phyloP scores from a whole-genome alignment of 2,888 invertebrate genomes.

The Lasius platythorax region DNA sequence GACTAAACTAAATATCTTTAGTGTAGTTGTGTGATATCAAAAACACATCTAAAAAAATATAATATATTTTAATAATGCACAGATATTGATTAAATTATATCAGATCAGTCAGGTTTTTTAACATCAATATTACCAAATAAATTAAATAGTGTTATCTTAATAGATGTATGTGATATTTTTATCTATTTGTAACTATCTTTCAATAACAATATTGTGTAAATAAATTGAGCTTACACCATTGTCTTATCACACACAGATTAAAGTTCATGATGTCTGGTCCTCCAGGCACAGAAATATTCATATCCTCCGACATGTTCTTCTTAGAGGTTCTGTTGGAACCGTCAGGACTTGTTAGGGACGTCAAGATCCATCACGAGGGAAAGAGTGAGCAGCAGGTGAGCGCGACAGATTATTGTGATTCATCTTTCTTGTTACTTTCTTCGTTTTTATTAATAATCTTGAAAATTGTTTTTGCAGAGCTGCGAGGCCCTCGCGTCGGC shows the following conservation, averaged over 20 bases:
- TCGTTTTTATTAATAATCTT: conserved; percentile 61
- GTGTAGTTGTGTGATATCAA: too few species aligned
- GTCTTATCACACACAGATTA: conserved; percentile 87
- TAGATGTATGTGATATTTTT: not conserved
- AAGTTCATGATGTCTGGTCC: conserved; percentile 95
- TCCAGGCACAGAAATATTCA: conserved; percentile 93
- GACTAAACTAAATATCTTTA: too few species aligned
- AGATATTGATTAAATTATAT: not conserved
- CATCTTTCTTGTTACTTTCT: not conserved
- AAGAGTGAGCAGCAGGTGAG: conserved; percentile 88
- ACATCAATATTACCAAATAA: too few species aligned
- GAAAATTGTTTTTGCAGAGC: conserved; percentile 89
- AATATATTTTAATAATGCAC: not conserved
- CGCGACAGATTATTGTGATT: not conserved
- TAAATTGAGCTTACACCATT: conserved; percentile 16
- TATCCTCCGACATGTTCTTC: conserved; percentile 98
- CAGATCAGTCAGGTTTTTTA: not conserved
- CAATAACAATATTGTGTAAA: not conserved
- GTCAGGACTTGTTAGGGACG: conserved; percentile 94
- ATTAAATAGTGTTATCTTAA: not conserved
- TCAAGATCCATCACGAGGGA: conserved; percentile 96
- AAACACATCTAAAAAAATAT: too few species aligned
- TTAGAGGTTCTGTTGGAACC: conserved; percentile 95
- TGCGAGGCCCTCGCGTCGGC: conserved; percentile 96
- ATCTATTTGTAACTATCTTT: not conserved